Conservation (phyloP, 2,113 vertebrate species). For the Beaufortia kweichowensis region DNA sequence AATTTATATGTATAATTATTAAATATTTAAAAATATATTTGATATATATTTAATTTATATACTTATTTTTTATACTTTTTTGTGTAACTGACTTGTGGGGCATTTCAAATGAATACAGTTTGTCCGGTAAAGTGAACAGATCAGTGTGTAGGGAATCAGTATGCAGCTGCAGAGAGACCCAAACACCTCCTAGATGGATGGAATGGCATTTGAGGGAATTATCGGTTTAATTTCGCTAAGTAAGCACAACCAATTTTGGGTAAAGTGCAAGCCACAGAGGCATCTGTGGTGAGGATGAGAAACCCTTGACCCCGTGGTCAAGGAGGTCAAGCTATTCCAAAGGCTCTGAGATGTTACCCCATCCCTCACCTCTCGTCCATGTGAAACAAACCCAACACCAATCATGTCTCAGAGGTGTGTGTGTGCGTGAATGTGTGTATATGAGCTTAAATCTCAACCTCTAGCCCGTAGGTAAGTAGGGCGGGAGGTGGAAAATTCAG, state of each 20-base stretch:
- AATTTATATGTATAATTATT: too few relatives aligned
- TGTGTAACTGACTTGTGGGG: too few relatives aligned
- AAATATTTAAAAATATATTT: too few relatives aligned
- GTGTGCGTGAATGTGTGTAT: slow-evolving; percentile 44
- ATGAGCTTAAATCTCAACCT: slow-evolving; percentile 81
- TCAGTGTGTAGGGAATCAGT: neutral
- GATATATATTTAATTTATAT: too few relatives aligned
- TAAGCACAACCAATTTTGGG: slow-evolving; percentile 50
- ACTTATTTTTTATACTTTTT: too few relatives aligned
- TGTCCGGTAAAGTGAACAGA: too few relatives aligned
- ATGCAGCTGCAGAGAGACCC: neutral
- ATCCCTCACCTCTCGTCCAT: slow-evolving; percentile 69
- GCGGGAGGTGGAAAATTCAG: slow-evolving; percentile 75
- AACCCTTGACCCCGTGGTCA: slow-evolving; percentile 64
- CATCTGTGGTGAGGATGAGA: slow-evolving; percentile 51
- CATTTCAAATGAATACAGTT: too few relatives aligned
- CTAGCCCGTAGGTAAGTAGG: slow-evolving; percentile 82
- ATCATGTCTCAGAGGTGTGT: slow-evolving; percentile 74
- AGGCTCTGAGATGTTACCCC: slow-evolving; percentile 58
- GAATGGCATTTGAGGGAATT: slow-evolving; percentile 47
- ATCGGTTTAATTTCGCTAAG: slow-evolving; percentile 55
- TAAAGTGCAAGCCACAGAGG: slow-evolving; percentile 41
- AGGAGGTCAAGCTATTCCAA: slow-evolving; percentile 68
- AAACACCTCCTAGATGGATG: slow-evolving; percentile 34
- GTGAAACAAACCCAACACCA: slow-evolving; percentile 79